Evolutionary conservation across 2,888 invertebrate species (phyloP).

Genomic region (Carpatolechia fugitivella): DNA sequence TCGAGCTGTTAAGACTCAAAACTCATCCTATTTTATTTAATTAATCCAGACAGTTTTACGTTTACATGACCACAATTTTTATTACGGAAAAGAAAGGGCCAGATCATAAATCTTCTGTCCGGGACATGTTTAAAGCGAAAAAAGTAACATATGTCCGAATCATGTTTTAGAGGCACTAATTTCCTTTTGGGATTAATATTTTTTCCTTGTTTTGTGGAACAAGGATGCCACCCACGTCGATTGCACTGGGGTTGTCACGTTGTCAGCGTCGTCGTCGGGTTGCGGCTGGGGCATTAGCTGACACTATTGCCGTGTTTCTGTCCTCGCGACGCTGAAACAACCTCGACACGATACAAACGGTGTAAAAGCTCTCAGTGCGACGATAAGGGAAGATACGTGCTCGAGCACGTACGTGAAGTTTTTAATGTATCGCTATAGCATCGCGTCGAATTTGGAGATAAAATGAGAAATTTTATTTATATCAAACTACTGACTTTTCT

Average conservation of each 20-base stretch:
- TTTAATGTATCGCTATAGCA: no score
- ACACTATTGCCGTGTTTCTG: slow-evolving; percentile 28
- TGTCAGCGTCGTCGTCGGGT: slow-evolving; percentile 38
- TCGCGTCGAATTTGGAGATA: no score
- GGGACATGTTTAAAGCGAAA: slow-evolving; percentile 72
- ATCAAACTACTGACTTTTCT: no score
- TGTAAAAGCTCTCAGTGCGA: neutral
- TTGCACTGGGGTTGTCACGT: slow-evolving; percentile 39
- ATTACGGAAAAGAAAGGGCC: slow-evolving; percentile 58
- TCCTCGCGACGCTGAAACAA: slow-evolving; percentile 22
- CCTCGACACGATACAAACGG: slow-evolving; percentile 18
- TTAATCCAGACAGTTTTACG: slow-evolving; percentile 48
- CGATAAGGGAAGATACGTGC: neutral
- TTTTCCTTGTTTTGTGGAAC: slow-evolving; percentile 53
- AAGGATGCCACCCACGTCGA: slow-evolving; percentile 71
- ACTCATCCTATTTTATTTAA: slow-evolving; percentile 40
- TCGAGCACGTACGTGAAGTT: no score
- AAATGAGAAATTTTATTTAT: no score
- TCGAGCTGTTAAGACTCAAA: slow-evolving; percentile 27
- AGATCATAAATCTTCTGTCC: slow-evolving; percentile 66
- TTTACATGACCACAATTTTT: slow-evolving; percentile 62
- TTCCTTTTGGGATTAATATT: slow-evolving; percentile 65
- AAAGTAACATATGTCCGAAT: slow-evolving; percentile 75
- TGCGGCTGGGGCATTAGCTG: slow-evolving; percentile 37
- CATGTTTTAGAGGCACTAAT: slow-evolving; percentile 77